phyloP scores from a whole-genome alignment of 1,140 invertebrate species.

The Anastrepha ludens region DNA sequence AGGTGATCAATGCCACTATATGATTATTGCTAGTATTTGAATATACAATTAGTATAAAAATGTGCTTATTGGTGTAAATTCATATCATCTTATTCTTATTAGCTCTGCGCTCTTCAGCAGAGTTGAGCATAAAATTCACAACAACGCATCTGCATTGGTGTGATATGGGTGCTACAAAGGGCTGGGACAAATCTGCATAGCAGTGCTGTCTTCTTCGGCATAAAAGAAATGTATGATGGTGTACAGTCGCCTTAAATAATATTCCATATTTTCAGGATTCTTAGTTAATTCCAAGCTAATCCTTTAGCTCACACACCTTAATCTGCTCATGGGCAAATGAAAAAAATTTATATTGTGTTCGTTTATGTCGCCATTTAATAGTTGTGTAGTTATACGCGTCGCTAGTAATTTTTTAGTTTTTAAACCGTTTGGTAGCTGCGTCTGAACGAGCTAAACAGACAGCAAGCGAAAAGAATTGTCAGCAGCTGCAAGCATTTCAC shows the following conservation, averaged over 20 bases:
- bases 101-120: background rate
- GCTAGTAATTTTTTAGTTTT: conserved; percentile 61
- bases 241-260: too few relatives aligned
- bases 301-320: background rate
- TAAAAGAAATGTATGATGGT: too few relatives aligned
- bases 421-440: conserved; percentile 94
- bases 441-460: conserved; percentile 90
- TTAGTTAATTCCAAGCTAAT: background rate
- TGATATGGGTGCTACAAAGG: conserved; percentile 13
- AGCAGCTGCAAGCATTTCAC: conserved; percentile 81
- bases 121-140: conserved; percentile 25
- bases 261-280: background rate
- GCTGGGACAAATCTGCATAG: background rate
- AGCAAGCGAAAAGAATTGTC: conserved; percentile 92
- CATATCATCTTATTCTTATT: conserved; percentile 1
- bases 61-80: conserved; percentile 11
- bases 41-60: background rate
- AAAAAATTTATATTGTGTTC: background rate
- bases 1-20: background rate
- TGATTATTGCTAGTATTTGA: conserved; percentile 2
- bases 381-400: background rate
- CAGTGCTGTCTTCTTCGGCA: background rate
- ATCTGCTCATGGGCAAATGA: background rate
- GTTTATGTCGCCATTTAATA: background rate
- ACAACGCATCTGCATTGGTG: background rate